A percentile compares a stretch with the other conserved stretches of the same genome.
phyloP scores from a whole-genome alignment of 1,140 invertebrate genomes.

The Microplitis mediator region DNA sequence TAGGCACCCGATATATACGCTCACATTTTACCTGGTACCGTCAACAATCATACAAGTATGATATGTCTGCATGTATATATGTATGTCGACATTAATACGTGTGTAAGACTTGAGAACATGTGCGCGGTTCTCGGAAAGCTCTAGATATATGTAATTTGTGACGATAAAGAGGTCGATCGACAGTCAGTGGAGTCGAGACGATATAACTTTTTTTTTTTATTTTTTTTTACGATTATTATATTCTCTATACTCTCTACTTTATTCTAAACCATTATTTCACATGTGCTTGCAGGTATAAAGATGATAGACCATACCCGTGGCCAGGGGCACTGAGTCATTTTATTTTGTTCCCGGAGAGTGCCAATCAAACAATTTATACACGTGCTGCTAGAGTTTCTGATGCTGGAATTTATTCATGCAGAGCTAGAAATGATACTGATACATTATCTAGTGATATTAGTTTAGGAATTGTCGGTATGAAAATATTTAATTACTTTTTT shows the following conservation, averaged over 20 bases:
- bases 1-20: not conserved
- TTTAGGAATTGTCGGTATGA: conserved; percentile 71
- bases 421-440: conserved; percentile 72
- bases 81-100: not conserved
- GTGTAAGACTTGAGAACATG: not conserved
- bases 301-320: conserved; percentile 77
- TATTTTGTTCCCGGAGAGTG: conserved; percentile 76
- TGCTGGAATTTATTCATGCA: conserved; percentile 75
- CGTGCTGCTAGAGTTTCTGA: conserved; percentile 67
- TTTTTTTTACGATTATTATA: not conserved
- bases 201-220: not conserved
- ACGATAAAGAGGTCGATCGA: conserved; percentile 30
- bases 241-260: not conserved
- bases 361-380: conserved; percentile 81
- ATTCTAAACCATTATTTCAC: conserved; percentile 7
- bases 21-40: not conserved
- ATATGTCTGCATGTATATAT: not conserved
- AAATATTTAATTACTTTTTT: not conserved
- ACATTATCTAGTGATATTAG: conserved; percentile 68
- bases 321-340: conserved; percentile 69
- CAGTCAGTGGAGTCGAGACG: not conserved
- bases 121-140: conserved; percentile 18
- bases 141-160: conserved; percentile 22
- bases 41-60: not conserved
- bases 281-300: conserved; percentile 73